phyloP scores from a whole-genome alignment of 1,140 invertebrate genomes.

The Lepidotrigona ventralis region DNA sequence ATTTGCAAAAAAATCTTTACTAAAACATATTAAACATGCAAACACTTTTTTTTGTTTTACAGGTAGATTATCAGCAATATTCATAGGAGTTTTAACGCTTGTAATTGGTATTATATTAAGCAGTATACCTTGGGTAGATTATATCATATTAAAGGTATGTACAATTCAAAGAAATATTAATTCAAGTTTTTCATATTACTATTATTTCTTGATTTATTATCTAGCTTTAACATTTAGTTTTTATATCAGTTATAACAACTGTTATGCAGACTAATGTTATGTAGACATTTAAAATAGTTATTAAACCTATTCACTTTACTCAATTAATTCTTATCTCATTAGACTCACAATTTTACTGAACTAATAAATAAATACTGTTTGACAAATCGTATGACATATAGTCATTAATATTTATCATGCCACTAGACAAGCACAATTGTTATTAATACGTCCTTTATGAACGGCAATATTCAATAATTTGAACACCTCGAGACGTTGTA shows the following conservation, averaged over 20 bases:
- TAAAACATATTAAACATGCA: background rate
- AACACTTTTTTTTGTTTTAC: conserved; percentile 73
- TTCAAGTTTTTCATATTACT: background rate
- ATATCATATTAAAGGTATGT: conserved; percentile 90
- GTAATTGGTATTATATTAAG: conserved; percentile 89
- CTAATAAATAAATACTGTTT: background rate
- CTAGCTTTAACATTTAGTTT: background rate
- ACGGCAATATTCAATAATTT: background rate
- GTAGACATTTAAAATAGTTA: background rate
- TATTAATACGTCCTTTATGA: background rate
- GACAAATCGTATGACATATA: background rate
- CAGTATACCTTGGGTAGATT: conserved; percentile 92
- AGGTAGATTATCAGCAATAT: conserved; percentile 89
- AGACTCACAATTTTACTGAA: background rate
- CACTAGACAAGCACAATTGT: background rate
- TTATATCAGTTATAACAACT: background rate
- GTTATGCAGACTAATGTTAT: too few species aligned
- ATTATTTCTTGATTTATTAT: background rate
- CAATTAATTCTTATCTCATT: background rate
- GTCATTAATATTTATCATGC: background rate
- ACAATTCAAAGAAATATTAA: background rate
- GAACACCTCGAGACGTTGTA: background rate
- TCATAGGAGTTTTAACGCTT: conserved; percentile 88
- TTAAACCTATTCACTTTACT: background rate
- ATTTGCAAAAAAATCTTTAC: background rate